Conservation (phyloP, 2,888 invertebrate species). For the Lacanobia oleracea region DNA sequence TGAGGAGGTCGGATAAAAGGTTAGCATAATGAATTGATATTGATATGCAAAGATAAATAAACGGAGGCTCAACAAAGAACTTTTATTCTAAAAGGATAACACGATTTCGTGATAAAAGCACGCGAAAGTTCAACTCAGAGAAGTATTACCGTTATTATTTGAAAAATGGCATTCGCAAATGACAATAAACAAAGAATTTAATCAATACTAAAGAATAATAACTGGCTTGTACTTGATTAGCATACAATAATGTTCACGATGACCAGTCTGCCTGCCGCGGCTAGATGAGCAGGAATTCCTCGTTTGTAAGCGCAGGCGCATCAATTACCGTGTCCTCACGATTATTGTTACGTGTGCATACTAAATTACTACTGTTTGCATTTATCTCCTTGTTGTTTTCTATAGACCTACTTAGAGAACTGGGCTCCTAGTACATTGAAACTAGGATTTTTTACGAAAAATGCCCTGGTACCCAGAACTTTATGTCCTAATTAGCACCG, state of each 20-base stretch:
- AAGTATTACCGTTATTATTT: neutral
- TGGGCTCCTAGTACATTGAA: neutral
- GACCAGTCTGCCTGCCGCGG: constrained; percentile 56
- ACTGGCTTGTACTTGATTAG: constrained; percentile 45
- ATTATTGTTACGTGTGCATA: constrained; percentile 52
- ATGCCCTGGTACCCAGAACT: neutral
- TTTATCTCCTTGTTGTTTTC: constrained; percentile 16
- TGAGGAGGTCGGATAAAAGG: constrained; percentile 3
- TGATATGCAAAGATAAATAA: neutral
- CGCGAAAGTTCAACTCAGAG: too few species aligned
- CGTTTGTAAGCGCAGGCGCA: constrained; percentile 63
- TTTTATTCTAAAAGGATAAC: neutral
- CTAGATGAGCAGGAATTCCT: constrained; percentile 75
- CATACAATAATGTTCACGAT: constrained; percentile 64
- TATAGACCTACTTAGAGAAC: neutral
- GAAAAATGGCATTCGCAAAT: neutral
- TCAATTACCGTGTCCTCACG: constrained; percentile 59
- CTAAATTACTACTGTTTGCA: constrained; percentile 51
- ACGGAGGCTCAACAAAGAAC: neutral
- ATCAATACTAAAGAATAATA: constrained; percentile 11
- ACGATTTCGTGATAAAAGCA: too few species aligned
- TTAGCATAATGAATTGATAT: neutral
- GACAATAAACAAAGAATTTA: constrained; percentile 21
- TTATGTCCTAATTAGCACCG: constrained; percentile 10
- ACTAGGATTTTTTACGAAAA: neutral